Conservation (phyloP, 2,113 vertebrate species). For the Lagenorhynchus albirostris region DNA sequence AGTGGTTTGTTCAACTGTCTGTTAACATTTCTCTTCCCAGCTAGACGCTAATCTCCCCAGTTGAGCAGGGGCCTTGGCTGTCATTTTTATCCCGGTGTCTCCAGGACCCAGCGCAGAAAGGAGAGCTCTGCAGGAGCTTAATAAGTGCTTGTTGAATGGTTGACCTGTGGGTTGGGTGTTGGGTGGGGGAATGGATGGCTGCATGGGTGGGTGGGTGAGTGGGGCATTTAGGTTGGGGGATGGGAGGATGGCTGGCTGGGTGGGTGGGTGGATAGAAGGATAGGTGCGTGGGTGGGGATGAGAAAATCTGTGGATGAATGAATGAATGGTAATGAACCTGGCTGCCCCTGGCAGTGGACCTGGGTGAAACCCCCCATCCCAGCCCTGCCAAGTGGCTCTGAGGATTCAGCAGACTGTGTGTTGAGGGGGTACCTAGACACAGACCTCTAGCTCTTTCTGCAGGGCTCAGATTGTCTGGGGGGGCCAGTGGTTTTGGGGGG, state of each 20-base stretch:
- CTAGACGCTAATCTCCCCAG: background rate
- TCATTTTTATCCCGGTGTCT: background rate
- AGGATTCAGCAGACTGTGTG: background rate
- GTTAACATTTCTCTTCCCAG: background rate
- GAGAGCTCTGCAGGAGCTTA: background rate
- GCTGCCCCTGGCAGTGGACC: background rate
- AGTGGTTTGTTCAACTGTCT: background rate
- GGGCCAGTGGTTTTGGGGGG: background rate
- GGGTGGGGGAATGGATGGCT: too few relatives aligned
- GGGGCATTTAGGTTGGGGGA: background rate
- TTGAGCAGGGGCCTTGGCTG: background rate
- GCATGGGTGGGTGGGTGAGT: background rate
- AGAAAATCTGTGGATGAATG: too few relatives aligned
- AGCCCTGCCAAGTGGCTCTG: background rate
- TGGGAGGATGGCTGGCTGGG: background rate
- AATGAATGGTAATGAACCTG: background rate
- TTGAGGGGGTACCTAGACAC: fast-evolving
- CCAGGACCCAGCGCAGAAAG: background rate
- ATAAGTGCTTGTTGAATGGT: background rate
- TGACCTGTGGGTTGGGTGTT: background rate
- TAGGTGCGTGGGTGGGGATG: background rate
- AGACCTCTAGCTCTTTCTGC: background rate
- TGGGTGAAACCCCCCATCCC: background rate
- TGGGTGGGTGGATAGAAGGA: background rate
- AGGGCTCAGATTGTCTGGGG: background rate